Percentiles rank a stretch among this genome's conserved stretches.
Conservation (phyloP, 2,888 invertebrate species). For the Linnaemya vulpina region DNA sequence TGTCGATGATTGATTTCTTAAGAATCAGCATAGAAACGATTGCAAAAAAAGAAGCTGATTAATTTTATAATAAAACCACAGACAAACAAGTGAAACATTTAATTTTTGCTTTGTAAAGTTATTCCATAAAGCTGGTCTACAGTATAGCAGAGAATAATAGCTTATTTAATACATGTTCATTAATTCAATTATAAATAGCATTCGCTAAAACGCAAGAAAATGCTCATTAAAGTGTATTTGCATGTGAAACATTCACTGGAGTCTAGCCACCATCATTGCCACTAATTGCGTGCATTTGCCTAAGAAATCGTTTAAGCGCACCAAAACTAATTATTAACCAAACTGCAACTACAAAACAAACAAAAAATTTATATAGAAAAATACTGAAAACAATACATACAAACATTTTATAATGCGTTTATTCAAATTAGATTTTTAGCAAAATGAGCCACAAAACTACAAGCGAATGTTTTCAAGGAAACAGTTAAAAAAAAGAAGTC, state of each 20-base stretch:
- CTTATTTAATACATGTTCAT: background rate
- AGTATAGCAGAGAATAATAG: background rate
- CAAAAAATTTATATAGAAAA: background rate
- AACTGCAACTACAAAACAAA: constrained; percentile 40
- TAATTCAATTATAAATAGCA: constrained; percentile 12
- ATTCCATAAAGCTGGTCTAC: background rate
- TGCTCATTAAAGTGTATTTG: background rate
- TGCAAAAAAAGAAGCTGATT: too few relatives aligned
- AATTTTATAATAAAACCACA: too few relatives aligned
- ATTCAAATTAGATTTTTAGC: constrained; percentile 43
- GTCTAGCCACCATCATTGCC: constrained; percentile 58
- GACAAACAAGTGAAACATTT: background rate
- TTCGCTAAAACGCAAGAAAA: background rate
- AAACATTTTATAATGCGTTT: constrained; percentile 37
- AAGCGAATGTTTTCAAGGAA: constrained; percentile 39
- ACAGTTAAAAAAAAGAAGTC: constrained; percentile 11
- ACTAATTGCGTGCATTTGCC: constrained; percentile 66
- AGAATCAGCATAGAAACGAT: too few relatives aligned
- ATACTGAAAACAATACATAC: too few relatives aligned
- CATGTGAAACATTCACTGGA: constrained; percentile 54
- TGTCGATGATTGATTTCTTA: too few relatives aligned
- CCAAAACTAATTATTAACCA: constrained; percentile 62
- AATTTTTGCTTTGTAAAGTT: background rate
- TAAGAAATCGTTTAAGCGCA: constrained; percentile 60
- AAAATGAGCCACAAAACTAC: background rate